A percentile compares a stretch with the other conserved stretches of the same genome.
phyloP scores from a whole-genome alignment of 2,797 vertebrate genomes.

The Nyctibius grandis region DNA sequence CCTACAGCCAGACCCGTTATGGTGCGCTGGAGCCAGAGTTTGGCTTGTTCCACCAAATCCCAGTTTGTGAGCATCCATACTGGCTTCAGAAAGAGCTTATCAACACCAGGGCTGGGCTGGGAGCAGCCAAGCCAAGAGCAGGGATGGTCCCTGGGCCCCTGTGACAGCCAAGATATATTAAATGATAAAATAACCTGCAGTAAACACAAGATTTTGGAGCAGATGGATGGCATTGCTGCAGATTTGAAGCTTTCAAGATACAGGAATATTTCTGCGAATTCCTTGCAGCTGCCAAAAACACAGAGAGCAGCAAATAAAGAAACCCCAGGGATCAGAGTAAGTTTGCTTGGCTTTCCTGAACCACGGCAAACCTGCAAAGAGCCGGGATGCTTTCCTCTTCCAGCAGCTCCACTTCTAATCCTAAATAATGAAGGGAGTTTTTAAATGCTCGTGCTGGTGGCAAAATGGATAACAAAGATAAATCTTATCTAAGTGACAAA shows the following conservation, averaged over 20 bases:
- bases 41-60: background rate
- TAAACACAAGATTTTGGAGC: background rate
- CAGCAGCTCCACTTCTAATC: background rate
- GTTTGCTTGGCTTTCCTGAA: background rate
- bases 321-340: background rate
- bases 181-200: background rate
- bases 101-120: background rate
- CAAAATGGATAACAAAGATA: background rate
- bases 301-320: background rate
- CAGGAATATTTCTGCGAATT: background rate
- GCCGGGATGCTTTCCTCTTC: background rate
- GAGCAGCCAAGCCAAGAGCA: background rate
- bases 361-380: background rate
- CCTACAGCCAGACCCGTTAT: background rate
- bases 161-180: background rate
- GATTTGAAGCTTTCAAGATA: background rate
- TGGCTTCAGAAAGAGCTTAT: background rate
- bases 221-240: background rate
- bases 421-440: background rate
- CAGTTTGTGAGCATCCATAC: background rate
- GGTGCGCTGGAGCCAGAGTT: background rate
- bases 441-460: background rate
- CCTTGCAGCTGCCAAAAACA: background rate
- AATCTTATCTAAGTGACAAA: background rate
- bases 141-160: background rate